These are phyloP conservation scores for Acanthosepion pharaonis DNA, from an alignment of 2,888 invertebrate species.

Conservation along the genomic window DNA sequence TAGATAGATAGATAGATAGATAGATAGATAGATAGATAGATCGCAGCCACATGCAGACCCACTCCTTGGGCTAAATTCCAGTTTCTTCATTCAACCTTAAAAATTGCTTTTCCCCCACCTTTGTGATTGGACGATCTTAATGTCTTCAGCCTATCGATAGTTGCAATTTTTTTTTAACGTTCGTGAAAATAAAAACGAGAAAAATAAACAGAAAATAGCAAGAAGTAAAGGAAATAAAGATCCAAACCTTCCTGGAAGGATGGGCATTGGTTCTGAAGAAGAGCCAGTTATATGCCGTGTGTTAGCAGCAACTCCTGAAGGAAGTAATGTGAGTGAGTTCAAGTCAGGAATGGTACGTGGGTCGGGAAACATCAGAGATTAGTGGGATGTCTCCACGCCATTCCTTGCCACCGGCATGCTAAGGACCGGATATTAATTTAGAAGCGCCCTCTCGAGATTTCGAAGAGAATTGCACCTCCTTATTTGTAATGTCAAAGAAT, in stretches of 20 bases:
- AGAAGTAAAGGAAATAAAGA: neutral
- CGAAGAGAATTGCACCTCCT: neutral
- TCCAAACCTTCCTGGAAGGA: neutral
- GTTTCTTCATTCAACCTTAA: neutral
- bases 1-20: neutral
- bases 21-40: neutral
- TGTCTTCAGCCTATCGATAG: neutral
- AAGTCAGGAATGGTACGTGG: neutral
- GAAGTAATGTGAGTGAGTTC: neutral
- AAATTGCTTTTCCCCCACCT: neutral
- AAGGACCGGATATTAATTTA: conserved; percentile 22
- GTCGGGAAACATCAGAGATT: neutral
- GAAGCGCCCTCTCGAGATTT: neutral
- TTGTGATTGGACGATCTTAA: neutral
- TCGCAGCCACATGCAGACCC: neutral
- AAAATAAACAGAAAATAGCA: neutral
- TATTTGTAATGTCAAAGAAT: neutral
- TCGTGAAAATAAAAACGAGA: neutral
- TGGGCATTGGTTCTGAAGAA: neutral
- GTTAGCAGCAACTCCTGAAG: neutral
- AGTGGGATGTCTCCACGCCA: neutral
- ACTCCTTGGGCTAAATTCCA: neutral
- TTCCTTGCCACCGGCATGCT: neutral
- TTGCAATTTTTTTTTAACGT: neutral
- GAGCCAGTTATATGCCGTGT: neutral